Evolutionary conservation across 2,888 invertebrate species (phyloP), one percentile per base, ranked within the genome.

Genomic region (Eupithecia vulgata): DNA sequence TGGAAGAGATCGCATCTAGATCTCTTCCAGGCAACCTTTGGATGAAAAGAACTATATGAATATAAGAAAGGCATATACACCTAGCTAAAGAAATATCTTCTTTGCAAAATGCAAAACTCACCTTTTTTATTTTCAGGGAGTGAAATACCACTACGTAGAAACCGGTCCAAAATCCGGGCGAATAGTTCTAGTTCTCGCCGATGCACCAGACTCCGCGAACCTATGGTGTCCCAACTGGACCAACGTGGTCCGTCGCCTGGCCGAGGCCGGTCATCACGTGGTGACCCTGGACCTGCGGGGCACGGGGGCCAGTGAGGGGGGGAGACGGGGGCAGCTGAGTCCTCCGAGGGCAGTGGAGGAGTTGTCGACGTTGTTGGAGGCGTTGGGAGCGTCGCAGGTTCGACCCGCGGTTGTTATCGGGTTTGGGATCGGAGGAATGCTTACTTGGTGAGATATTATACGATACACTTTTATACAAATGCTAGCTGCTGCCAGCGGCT

Each of bases 131-230:
- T 57, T 57, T 4, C 85, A 94, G 94, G 93, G 92, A 10, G 92
- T 92, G 21, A 94, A 94, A 87, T 94, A 94, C 79, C 94, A 94
- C 79, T 94, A 94, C 81, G 92, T 94, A 25, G 92, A 93, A 83
- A 91, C 91, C 4, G 94, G 94, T 0, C 90, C 91, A 1, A 90
- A 88, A 78, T 81, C 84, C 17, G 93, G 93, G 0, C 86, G 86
- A 71, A 79, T 87, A 45, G 87, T 93, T 0, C 81, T 94, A 3
- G 88, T 94, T n/a, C 84, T 94, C 2, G 91, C 92, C 17, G 91
- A 94, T 73, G 93, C 94, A 0, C 94, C 94, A 10, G 92, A 93
- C 57, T 84, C 86, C 0, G 88, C 87, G 0, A 87, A 89, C 52
- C 79, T 92, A 0, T 92, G 92, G 90, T 87, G 89, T 2, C 88